phyloP scores from a whole-genome alignment of 1,140 invertebrate species.

The Cotesia glomerata region DNA sequence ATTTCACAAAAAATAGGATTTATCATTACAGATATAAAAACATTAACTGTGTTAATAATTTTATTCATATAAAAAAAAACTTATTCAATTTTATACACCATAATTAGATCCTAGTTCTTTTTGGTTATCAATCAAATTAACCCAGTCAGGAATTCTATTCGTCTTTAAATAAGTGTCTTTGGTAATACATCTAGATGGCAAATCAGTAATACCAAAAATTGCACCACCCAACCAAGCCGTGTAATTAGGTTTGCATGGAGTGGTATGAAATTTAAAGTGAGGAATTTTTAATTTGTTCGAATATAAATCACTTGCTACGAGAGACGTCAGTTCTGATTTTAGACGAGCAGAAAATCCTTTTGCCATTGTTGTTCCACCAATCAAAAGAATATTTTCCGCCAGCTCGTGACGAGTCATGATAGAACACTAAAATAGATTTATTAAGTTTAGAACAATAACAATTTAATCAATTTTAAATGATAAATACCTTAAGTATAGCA shows the following conservation, averaged over 20 bases:
- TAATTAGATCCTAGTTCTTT: constrained; percentile 34
- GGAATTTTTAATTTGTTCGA: constrained; percentile 69
- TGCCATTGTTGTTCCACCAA: constrained; percentile 84
- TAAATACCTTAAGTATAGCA: constrained; percentile 74
- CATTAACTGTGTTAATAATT: neutral
- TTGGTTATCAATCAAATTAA: constrained; percentile 72
- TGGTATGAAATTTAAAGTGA: constrained; percentile 78
- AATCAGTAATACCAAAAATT: constrained; percentile 84
- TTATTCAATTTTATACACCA: constrained; percentile 20
- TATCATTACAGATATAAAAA: constrained; percentile 16
- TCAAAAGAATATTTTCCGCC: constrained; percentile 82
- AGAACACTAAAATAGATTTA: constrained; percentile 68
- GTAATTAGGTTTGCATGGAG: constrained; percentile 84
- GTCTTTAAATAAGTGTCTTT: constrained; percentile 77
- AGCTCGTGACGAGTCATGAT: constrained; percentile 76
- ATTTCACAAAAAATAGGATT: neutral
- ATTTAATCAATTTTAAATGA: neutral
- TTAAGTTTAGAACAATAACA: neutral
- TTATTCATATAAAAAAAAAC: neutral
- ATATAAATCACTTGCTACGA: constrained; percentile 72
- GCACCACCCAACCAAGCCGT: constrained; percentile 86
- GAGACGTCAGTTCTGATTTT: constrained; percentile 73
- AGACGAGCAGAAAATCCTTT: constrained; percentile 80
- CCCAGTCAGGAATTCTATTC: constrained; percentile 81
- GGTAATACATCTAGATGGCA: constrained; percentile 73